Evolutionary conservation across 1,140 invertebrate genomes (phyloP).

Genomic region (Bombus breviceps): DNA sequence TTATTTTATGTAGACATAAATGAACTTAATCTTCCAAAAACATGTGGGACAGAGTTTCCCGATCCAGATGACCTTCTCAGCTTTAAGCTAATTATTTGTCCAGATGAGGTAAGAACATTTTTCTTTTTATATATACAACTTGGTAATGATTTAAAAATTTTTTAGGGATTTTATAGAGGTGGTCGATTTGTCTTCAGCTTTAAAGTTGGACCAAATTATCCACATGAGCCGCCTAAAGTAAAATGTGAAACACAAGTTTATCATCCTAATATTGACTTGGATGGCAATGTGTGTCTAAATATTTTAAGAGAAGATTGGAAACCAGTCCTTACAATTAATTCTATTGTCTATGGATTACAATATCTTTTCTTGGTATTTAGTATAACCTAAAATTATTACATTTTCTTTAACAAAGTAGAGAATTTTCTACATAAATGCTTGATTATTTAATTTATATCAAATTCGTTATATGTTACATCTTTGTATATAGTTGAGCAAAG

Average conservation of each 20-base stretch:
- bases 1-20: conserved; percentile 93
- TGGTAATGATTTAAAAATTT: conserved; percentile 49
- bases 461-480: background rate
- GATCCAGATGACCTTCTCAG: conserved; percentile 97
- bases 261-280: conserved; percentile 97
- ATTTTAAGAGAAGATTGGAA: conserved; percentile 99
- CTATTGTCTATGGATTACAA: conserved; percentile 98
- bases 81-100: conserved; percentile 98
- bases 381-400: background rate
- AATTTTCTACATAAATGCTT: background rate
- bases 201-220: conserved; percentile 98
- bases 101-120: conserved; percentile 90
- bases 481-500: background rate
- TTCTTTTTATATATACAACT: background rate
- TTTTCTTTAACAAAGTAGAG: background rate
- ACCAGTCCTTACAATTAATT: conserved; percentile 98
- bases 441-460: background rate
- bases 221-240: conserved; percentile 97
- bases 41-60: conserved; percentile 97
- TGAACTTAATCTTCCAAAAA: conserved; percentile 98
- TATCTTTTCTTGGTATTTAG: conserved; percentile 96
- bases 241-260: conserved; percentile 97
- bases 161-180: conserved; percentile 95
- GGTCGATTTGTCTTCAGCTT: conserved; percentile 98
- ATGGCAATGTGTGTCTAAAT: conserved; percentile 97